Base-by-base conservation (phyloP, 2,113 vertebrate species). In the Eolophus roseicapilla region DNA sequence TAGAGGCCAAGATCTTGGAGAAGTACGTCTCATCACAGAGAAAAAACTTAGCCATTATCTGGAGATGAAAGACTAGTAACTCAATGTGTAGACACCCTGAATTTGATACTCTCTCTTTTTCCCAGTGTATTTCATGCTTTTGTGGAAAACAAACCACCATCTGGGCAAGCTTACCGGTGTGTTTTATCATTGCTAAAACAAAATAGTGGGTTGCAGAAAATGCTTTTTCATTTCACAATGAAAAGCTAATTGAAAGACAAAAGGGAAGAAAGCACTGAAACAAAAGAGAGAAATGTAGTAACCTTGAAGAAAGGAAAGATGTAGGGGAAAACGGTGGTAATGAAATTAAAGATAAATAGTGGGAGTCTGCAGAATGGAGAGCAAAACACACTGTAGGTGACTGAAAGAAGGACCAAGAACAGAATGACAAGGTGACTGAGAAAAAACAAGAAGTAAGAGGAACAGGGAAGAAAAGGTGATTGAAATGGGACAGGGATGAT, bases 241-340 rank as follows among this genome's bases (percentile, higher is more conserved):
- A 75, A 92, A 86, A 73, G 8, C 10, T 70, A 70, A 62, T 27
- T 47, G 17, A 63, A 69, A 86, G 31, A 47, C 4, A 83, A 77
- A 17, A 69, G 27, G 4, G 13, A 57, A 80, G 8, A 68, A 4
- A 86, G 16, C 19, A 33, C 23, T 60, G 59, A 65, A 80, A 76
- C 28, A 62, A 92, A 79, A 43, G 25, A 71, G 11, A 31, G 7
- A 73, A 79, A 63, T 5, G 3, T 3, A 63, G 17, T 19, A 64
- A 85, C 2, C 9, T n/a, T 44, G 19, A 78, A 82, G 21, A 25
- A 63, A 63, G 10, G 6, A 37, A 90, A 64, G 35, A 50, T 0
- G 0, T 10, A 60, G 11, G 6, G 47, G 13, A 41, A 57, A 83
- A 63, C 73, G 37, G n/a, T 19, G 21, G 5, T 25, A 1, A 43